phyloP scores from a whole-genome alignment of 2,113 vertebrate species.

The Cisticola juncidis region DNA sequence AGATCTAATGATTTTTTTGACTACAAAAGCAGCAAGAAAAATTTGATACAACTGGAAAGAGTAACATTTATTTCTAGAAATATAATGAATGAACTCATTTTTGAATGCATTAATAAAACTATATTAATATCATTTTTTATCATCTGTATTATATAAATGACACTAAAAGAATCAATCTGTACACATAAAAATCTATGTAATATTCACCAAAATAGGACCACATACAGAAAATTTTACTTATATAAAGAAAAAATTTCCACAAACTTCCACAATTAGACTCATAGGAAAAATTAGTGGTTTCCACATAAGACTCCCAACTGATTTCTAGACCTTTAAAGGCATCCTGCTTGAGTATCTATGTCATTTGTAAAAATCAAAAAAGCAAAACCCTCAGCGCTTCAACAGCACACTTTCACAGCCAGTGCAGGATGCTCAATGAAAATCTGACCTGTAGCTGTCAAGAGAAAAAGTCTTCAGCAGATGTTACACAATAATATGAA shows the following conservation, averaged over 20 bases:
- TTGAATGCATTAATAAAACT: not conserved
- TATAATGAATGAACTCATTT: not conserved
- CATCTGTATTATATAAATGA: not conserved
- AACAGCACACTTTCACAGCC: not conserved
- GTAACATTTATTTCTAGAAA: not conserved
- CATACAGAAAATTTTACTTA: not conserved
- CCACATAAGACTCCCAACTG: not conserved
- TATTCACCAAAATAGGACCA: not conserved
- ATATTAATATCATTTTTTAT: not conserved
- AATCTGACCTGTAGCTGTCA: not conserved
- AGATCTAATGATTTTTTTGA: not conserved
- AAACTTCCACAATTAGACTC: not conserved
- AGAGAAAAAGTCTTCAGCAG: not conserved
- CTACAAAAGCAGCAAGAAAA: not conserved
- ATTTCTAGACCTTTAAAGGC: not conserved
- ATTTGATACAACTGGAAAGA: not conserved
- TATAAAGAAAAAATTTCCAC: not conserved
- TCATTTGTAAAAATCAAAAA: not conserved
- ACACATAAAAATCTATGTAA: not conserved
- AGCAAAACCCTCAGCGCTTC: not conserved
- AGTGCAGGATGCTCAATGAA: not conserved
- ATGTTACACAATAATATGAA: accelerated
- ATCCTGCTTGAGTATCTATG: not conserved
- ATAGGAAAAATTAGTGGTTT: not conserved
- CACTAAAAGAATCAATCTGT: not conserved